Base-by-base conservation (phyloP, 2,888 invertebrate species). In the Tupiocoris notatus region DNA sequence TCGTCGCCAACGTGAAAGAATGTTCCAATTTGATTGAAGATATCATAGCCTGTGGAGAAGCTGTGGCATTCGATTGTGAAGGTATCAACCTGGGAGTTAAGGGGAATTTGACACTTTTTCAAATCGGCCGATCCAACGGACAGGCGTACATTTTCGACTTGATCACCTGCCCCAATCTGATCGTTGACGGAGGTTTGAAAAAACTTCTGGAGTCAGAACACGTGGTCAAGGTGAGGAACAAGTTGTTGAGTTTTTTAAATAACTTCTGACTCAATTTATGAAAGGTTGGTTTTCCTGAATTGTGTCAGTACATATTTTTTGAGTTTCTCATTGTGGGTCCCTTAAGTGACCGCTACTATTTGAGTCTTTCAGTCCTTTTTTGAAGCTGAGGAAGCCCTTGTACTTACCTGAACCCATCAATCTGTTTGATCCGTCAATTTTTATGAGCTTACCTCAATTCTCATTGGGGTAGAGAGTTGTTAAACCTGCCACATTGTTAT, bases 41-140 rank as follows among this genome's bases (percentile, higher is more conserved):
- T 25, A 82, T 86, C 20, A 77, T 84, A 70, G 78, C 73, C 59
- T 58, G 68, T 39, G 76, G 77, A 20, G 73, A 78, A 39, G 79
- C 79, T 2, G 87, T 96, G 21, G 93, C 94, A 0, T 89, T 96
- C 82, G 96, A 96, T 83, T 95, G 95, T 81, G 96, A 97, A 86
- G 95, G 96, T 17, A 93, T 96, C 73, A 96, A 95, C 85, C 86
- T 96, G 78, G 96, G 96, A 21, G 86, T 91, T 0, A 94, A 94
- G 83, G 96, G 96, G 18, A 92, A 93, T 81, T 86, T 96, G 78
- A 95, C 96, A 1, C 85, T 96, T 67, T 89, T 96, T 83, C 93
- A 94, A 84, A 89, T 94, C 81, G 95, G 93, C 16, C 93, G 94
- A 1, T 88, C 90, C 82, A 88, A 89, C 73, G 94, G 95, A 57